A percentile compares a stretch with the other conserved stretches of the same genome.
These are phyloP conservation scores for Columba livia DNA, from an alignment of 2,113 vertebrate species.

Conservation along the genomic window DNA sequence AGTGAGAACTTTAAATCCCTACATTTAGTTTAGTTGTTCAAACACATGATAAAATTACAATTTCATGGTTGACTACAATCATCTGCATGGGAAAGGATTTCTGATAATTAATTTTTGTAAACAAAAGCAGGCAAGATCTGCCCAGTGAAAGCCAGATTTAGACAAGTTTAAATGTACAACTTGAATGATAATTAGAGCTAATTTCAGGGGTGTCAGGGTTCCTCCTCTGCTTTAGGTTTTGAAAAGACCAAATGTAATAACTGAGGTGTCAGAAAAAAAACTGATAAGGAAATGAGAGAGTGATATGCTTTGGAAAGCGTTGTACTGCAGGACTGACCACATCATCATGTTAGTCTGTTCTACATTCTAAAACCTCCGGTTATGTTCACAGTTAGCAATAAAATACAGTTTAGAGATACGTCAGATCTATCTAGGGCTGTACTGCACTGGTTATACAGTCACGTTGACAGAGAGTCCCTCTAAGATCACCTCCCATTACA, in stretches of 20 bases:
- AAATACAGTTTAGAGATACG: neutral
- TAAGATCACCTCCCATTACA: neutral
- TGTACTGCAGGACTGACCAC: neutral
- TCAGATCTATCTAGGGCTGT: neutral
- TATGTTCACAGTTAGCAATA: neutral
- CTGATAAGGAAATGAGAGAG: too few relatives aligned
- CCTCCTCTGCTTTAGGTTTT: neutral
- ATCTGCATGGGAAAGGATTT: neutral
- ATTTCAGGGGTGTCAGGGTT: neutral
- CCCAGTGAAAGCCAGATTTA: neutral
- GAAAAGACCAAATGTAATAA: neutral
- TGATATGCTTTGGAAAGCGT: neutral
- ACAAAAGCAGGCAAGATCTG: neutral
- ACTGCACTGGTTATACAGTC: rapidly evolving
- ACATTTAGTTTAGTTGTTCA: neutral
- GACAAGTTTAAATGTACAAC: neutral
- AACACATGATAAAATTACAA: neutral
- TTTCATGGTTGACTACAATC: neutral
- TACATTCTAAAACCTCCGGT: neutral
- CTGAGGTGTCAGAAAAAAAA: neutral
- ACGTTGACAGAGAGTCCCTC: neutral
- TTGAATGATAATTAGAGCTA: neutral
- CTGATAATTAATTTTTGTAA: neutral
- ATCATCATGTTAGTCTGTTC: neutral
- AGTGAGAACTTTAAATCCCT: neutral